These are phyloP conservation scores for Aurelia aurita DNA, from an alignment of 30 jellyfish, hydroid and myxozoan genomes.

Conservation along the genomic window DNA sequence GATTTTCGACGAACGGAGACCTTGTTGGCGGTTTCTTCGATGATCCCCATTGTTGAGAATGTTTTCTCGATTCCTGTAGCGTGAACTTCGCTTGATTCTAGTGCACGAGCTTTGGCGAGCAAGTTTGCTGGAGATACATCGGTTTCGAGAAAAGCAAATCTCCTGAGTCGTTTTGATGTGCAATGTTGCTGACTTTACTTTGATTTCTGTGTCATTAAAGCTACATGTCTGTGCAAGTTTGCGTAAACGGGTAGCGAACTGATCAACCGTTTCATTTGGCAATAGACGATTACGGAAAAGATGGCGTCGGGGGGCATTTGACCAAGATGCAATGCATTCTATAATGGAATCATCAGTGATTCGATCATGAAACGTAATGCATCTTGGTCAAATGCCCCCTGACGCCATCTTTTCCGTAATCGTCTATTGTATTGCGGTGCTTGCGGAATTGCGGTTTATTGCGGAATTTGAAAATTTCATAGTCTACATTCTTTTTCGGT, in stretches of 20 bases:
- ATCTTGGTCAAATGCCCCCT: no score
- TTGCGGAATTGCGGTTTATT: not conserved
- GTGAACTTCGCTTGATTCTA: not conserved
- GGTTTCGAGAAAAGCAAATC: not conserved
- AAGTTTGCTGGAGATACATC: not conserved
- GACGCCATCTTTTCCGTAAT: no score
- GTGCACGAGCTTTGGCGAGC: not conserved
- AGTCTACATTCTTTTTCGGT: conserved; percentile 17
- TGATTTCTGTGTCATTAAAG: not conserved
- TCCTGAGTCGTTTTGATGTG: not conserved
- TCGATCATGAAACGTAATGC: no score
- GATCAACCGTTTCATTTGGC: conserved; percentile 14
- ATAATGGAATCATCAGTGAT: no score
- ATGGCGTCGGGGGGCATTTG: no score
- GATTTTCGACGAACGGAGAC: not conserved
- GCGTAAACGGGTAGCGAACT: conserved; percentile 11
- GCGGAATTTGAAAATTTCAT: conserved; percentile 31
- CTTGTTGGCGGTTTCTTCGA: not conserved
- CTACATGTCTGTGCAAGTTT: not conserved
- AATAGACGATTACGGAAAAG: no score
- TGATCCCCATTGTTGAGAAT: not conserved
- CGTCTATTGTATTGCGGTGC: no score
- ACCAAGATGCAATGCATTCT: no score
- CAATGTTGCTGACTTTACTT: no score
- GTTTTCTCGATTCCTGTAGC: not conserved